Conservation (phyloP, 2,888 invertebrate species). For the Alentia gelatinosa region DNA sequence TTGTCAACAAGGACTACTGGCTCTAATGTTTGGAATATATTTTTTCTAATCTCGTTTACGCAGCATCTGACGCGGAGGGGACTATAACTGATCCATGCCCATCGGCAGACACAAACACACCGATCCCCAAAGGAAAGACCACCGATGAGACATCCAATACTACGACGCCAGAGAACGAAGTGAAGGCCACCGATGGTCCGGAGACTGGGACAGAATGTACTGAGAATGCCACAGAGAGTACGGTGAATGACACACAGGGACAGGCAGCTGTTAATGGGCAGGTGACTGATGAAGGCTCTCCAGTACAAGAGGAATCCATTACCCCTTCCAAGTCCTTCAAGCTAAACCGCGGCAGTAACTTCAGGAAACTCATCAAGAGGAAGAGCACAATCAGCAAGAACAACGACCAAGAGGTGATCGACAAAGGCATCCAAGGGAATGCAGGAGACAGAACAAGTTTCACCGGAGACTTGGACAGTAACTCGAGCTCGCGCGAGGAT, state of each 20-base stretch:
- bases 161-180: background rate
- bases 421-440: background rate
- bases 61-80: background rate
- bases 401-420: background rate
- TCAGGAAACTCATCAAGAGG: conserved; percentile 4
- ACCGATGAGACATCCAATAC: background rate
- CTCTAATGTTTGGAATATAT: no score
- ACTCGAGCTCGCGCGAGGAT: background rate
- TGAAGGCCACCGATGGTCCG: background rate
- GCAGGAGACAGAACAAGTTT: background rate
- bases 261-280: no score
- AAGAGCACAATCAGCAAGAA: background rate
- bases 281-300: background rate
- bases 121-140: background rate
- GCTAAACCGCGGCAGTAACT: background rate
- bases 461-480: background rate
- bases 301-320: background rate
- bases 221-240: background rate
- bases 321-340: background rate
- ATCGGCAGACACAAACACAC: no score
- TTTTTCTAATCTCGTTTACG: no score
- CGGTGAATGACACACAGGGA: background rate
- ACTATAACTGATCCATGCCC: no score
- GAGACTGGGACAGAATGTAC: background rate
- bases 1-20: no score